A percentile compares a stretch with the other conserved stretches of the same genome.
phyloP scores from a whole-genome alignment of 2,113 vertebrate species.

The Oostethus manadensis region DNA sequence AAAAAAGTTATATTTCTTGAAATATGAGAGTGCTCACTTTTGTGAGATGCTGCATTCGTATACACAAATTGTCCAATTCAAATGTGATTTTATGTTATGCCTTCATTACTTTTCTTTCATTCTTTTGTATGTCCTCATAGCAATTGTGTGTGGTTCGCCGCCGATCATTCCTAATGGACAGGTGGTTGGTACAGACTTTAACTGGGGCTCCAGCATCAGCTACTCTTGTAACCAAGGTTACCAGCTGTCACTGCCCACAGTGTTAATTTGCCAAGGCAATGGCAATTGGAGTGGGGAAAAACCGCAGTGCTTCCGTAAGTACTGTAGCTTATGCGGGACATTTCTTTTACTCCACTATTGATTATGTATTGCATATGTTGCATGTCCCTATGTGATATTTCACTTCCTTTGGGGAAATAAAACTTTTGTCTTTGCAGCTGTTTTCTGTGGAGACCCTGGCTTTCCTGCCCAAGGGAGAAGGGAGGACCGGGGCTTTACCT shows the following conservation, averaged over 20 bases:
- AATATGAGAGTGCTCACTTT: too few species aligned
- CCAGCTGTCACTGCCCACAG: conserved; percentile 89
- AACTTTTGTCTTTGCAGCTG: conserved; percentile 70
- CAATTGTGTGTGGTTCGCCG: conserved; percentile 83
- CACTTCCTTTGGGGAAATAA: not conserved
- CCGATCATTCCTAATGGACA: conserved; percentile 87
- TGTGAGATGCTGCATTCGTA: not conserved
- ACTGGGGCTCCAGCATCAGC: conserved; percentile 90
- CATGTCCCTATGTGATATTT: conserved; percentile 5
- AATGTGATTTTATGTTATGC: not conserved
- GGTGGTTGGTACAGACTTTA: conserved; percentile 86
- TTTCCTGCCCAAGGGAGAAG: conserved; percentile 82
- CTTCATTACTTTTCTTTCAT: not conserved
- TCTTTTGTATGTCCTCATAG: conserved; percentile 51
- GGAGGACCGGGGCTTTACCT: conserved; percentile 92
- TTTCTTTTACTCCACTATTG: not conserved
- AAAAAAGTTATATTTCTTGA: too few species aligned
- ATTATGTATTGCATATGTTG: not conserved
- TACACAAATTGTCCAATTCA: not conserved
- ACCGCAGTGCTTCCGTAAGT: conserved; percentile 97
- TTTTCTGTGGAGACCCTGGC: conserved; percentile 95
- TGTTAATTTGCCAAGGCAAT: conserved; percentile 90
- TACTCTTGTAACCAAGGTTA: conserved; percentile 93
- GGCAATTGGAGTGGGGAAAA: conserved; percentile 92
- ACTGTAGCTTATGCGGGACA: conserved; percentile 6